A percentile compares a stretch with the other conserved stretches of the same genome.
Evolutionary conservation across 2,113 vertebrate genomes (phyloP).

Genomic region (Gila orcuttii): DNA sequence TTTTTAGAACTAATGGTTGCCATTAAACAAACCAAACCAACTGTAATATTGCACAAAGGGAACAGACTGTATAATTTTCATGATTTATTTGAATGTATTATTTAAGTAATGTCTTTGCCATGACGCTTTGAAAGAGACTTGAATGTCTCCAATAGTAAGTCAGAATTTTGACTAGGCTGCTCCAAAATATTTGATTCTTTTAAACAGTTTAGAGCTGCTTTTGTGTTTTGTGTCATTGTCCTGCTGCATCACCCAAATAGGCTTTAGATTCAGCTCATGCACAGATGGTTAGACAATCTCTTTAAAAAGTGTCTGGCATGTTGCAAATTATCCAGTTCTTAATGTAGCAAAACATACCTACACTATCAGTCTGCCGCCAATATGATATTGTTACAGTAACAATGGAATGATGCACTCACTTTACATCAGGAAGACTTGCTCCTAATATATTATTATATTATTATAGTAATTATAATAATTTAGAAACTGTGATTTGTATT

Average conservation of each 20-base stretch:
- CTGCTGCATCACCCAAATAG: neutral
- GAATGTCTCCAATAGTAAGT: neutral
- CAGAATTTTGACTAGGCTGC: neutral
- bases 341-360: neutral
- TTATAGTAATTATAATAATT: neutral
- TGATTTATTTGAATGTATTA: neutral
- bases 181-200: neutral
- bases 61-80: neutral
- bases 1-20: neutral
- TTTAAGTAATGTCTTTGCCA: neutral
- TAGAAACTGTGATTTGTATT: neutral
- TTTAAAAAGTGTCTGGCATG: neutral
- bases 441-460: no score
- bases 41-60: neutral
- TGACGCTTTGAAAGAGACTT: neutral
- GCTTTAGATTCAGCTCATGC: slow-evolving; percentile 5
- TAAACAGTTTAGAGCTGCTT: neutral
- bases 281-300: neutral
- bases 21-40: neutral
- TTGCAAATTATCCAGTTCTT: neutral
- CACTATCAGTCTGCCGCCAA: neutral
- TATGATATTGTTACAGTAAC: neutral
- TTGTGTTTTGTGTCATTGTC: neutral
- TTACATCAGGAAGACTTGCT: neutral
- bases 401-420: neutral